phyloP scores from a whole-genome alignment of 2,888 invertebrate species.

The Cephus pygmeus region DNA sequence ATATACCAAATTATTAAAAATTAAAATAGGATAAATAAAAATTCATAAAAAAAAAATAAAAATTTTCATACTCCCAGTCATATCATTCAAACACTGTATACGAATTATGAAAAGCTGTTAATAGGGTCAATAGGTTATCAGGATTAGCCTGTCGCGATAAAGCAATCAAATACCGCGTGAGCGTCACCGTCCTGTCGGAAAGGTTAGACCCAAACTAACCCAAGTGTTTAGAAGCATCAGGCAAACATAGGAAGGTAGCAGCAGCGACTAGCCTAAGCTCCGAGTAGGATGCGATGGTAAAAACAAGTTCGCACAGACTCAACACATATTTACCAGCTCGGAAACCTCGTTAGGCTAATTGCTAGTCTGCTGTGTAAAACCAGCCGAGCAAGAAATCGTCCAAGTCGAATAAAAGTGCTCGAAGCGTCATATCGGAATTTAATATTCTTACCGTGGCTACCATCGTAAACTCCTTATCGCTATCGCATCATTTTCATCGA shows the following conservation, averaged over 20 bases:
- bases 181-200: conserved; percentile 20
- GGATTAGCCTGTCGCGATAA: not conserved
- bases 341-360: not conserved
- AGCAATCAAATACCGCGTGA: not conserved
- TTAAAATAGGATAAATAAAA: not conserved
- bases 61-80: not conserved
- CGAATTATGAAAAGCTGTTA: not conserved
- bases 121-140: not conserved
- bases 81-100: not conserved
- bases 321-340: not conserved
- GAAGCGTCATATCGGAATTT: not conserved
- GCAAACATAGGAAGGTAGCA: conserved; percentile 49
- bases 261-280: conserved; percentile 26
- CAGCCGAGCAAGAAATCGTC: not conserved
- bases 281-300: conserved; percentile 11
- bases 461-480: not conserved
- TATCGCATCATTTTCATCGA: not conserved
- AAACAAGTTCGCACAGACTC: not conserved
- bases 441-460: not conserved
- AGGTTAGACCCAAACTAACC: conserved; percentile 50
- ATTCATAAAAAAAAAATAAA: not conserved
- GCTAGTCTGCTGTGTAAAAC: not conserved
- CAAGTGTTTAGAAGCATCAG: conserved; percentile 59
- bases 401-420: not conserved
- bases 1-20: not conserved